Percentiles rank a stretch among this genome's conserved stretches.
These are phyloP conservation scores for Aepyceros melampus DNA, from an alignment of 2,113 vertebrate species.

Conservation along the genomic window DNA sequence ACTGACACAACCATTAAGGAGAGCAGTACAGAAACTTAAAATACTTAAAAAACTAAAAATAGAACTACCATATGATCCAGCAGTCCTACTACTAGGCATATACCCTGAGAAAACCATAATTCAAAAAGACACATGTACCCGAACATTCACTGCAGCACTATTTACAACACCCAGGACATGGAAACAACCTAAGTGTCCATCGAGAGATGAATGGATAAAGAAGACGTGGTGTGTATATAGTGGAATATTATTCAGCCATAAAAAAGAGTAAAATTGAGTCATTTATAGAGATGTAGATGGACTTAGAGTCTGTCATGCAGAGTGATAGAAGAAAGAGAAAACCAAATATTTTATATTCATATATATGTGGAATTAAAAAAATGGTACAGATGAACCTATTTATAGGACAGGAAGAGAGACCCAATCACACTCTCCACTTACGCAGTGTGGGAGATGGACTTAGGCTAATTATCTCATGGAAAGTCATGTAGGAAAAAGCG, in stretches of 20 bases:
- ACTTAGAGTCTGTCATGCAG: not conserved
- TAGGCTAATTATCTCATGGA: not conserved
- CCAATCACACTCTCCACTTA: not conserved
- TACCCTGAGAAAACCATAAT: not conserved
- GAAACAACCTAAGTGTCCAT: not conserved
- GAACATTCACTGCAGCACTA: not conserved
- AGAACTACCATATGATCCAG: not conserved
- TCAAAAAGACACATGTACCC: not conserved
- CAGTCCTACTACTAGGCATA: not conserved
- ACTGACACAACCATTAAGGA: not conserved
- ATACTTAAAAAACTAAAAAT: not conserved
- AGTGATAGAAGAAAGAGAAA: not conserved
- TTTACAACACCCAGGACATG: not conserved
- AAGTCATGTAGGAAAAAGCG: not conserved
- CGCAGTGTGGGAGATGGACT: not conserved
- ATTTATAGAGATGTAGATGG: not conserved
- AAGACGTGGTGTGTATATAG: not conserved
- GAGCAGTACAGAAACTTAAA: too few relatives aligned
- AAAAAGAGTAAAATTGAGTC: not conserved
- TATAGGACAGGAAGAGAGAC: not conserved
- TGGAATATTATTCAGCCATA: not conserved
- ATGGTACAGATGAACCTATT: not conserved
- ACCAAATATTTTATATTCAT: not conserved
- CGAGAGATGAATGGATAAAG: not conserved
- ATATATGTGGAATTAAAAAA: not conserved